Evolutionary conservation across 1,140 invertebrate genomes (phyloP).

Genomic region (Anoplophora glabripennis): DNA sequence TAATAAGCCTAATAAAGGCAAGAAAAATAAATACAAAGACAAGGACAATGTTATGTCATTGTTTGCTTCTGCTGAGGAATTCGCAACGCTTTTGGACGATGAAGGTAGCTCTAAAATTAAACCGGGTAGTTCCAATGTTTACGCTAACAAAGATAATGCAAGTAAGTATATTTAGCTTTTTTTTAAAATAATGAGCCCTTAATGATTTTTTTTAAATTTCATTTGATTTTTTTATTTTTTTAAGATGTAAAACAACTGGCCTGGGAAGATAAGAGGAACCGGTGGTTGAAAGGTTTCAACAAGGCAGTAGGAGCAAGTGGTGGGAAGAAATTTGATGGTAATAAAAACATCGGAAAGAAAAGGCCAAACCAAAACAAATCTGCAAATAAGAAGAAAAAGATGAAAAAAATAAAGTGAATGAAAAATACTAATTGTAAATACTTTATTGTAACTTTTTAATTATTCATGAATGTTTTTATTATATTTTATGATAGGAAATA

Average conservation of each 20-base stretch:
- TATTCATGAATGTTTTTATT: too few relatives aligned
- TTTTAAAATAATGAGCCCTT: background rate
- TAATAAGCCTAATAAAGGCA: conserved; percentile 16
- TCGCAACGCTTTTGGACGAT: conserved; percentile 46
- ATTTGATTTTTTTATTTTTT: conserved; percentile 21
- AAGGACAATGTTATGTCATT: conserved; percentile 35
- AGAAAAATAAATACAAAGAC: conserved; percentile 27
- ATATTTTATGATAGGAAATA: too few relatives aligned
- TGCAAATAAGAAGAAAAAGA: conserved; percentile 17
- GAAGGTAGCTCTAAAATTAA: conserved; percentile 41
- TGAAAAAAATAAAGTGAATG: conserved; percentile 10
- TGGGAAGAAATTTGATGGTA: conserved; percentile 10
- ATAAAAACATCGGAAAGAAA: conserved; percentile 5
- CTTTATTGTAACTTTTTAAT: too few relatives aligned
- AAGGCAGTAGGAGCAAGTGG: conserved; percentile 29
- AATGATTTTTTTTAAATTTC: conserved; percentile 1
- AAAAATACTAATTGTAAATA: too few relatives aligned
- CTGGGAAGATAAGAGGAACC: conserved; percentile 46
- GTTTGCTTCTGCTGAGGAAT: conserved; percentile 49
- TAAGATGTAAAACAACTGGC: conserved; percentile 43
- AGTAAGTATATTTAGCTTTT: conserved; percentile 33
- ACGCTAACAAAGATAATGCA: conserved; percentile 45
- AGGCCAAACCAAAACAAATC: conserved; percentile 12
- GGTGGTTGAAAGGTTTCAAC: conserved; percentile 43
- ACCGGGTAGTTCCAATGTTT: conserved; percentile 41